Percentiles rank a stretch among this genome's conserved stretches.
These are phyloP conservation scores for Theonella swinhoei DNA, from an alignment of 37 sponge, comb jelly and placozoan genomes.

Conservation along the genomic window DNA sequence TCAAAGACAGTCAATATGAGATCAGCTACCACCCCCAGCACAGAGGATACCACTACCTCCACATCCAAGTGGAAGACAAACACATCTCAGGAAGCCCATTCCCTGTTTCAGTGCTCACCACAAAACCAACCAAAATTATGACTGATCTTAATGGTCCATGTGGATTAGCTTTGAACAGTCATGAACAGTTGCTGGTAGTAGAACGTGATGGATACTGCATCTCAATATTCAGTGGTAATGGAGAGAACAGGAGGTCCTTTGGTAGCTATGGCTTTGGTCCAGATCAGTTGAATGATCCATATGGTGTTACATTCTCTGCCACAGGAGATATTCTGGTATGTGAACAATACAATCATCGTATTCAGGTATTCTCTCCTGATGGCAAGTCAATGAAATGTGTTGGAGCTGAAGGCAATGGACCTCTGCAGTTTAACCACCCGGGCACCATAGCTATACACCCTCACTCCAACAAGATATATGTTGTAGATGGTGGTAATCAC, in stretches of 20 bases:
- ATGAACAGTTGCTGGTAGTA: conserved; percentile 29
- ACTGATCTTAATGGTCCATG: conserved; percentile 9
- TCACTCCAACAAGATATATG: neutral
- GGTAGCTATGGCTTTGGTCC: conserved; percentile 23
- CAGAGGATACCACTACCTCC: conserved; percentile 9
- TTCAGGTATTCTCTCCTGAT: conserved; percentile 39
- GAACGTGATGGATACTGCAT: conserved; percentile 9
- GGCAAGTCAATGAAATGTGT: conserved; percentile 23
- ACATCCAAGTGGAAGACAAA: conserved; percentile 7
- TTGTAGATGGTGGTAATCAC: neutral
- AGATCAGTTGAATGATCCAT: no score
- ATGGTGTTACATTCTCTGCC: neutral
- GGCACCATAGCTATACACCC: neutral
- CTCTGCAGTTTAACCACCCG: neutral
- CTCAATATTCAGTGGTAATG: conserved; percentile 17
- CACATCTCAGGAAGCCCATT: conserved; percentile 56
- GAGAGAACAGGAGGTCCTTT: conserved; percentile 27
- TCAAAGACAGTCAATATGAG: no score
- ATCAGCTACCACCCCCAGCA: no score
- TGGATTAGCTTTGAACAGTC: conserved; percentile 19
- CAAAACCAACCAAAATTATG: neutral
- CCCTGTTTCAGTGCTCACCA: conserved; percentile 2
- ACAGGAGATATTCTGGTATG: conserved; percentile 28
- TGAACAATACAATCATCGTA: conserved; percentile 36
- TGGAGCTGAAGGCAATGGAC: neutral